Conservation (phyloP, 1,140 invertebrate species). For the Sminthurides bifidus region DNA sequence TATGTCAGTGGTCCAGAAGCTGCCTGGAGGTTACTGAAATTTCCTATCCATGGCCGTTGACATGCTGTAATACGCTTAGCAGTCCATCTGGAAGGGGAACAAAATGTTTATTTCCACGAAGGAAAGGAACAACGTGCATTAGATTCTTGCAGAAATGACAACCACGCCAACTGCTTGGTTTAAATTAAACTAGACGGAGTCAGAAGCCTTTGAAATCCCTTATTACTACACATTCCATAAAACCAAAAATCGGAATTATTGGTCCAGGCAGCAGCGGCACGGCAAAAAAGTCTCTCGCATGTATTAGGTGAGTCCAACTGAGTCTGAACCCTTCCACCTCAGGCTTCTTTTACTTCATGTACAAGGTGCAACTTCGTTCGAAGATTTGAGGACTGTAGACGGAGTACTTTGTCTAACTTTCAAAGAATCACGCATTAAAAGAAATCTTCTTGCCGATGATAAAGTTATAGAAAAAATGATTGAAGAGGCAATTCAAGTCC, state of each 20-base stretch:
- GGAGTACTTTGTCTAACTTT: conserved; percentile 22
- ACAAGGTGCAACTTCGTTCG: conserved; percentile 28
- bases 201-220: conserved; percentile 27
- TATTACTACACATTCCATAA: conserved; percentile 22
- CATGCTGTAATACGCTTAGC: conserved; percentile 29
- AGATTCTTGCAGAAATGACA: background rate
- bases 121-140: conserved; percentile 25
- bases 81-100: conserved; percentile 40
- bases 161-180: conserved; percentile 31
- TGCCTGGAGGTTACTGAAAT: conserved; percentile 31
- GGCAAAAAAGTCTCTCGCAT: conserved; percentile 5
- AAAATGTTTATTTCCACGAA: conserved; percentile 33
- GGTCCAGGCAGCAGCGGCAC: background rate
- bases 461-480: conserved; percentile 21
- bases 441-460: conserved; percentile 25
- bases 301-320: background rate
- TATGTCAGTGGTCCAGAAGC: conserved; percentile 35
- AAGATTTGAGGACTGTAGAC: conserved; percentile 27
- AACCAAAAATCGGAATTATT: conserved; percentile 2
- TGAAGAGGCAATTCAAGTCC: conserved; percentile 11
- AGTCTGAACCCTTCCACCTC: conserved; percentile 24
- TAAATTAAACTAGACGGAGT: conserved; percentile 16
- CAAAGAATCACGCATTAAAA: conserved; percentile 23
- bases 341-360: conserved; percentile 31
- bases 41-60: conserved; percentile 26